Conservation (phyloP, 1,140 invertebrate genomes). For the Himalopsyche phryganea region DNA sequence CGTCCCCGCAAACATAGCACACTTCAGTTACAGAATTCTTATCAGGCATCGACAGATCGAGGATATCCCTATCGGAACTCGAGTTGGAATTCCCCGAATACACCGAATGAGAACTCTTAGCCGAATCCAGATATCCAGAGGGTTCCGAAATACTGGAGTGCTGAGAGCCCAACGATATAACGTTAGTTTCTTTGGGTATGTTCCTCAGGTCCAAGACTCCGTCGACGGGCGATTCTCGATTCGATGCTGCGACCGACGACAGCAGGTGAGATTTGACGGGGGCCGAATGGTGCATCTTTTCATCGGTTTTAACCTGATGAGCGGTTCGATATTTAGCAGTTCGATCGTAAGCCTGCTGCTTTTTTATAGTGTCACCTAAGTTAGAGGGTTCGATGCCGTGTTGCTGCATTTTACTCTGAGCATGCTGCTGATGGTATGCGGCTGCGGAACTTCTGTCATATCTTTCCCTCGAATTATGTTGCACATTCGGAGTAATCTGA, state of each 20-base stretch:
- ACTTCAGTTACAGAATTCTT: slow-evolving; percentile 87
- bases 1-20: slow-evolving; percentile 85
- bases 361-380: slow-evolving; percentile 18
- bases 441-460: slow-evolving; percentile 7
- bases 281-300: slow-evolving; percentile 23
- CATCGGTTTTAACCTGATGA: slow-evolving; percentile 18
- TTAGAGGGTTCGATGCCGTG: slow-evolving; percentile 18
- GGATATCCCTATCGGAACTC: slow-evolving; percentile 61
- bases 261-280: slow-evolving; percentile 28
- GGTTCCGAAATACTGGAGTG: slow-evolving; percentile 46
- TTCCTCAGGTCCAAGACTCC: slow-evolving; percentile 65
- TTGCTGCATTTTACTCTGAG: neutral
- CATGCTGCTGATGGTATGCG: slow-evolving; percentile 4
- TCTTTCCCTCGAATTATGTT: slow-evolving; percentile 15
- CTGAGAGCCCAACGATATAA: slow-evolving; percentile 48
- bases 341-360: slow-evolving; percentile 12
- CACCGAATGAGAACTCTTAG: slow-evolving; percentile 44
- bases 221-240: slow-evolving; percentile 41
- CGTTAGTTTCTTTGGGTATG: slow-evolving; percentile 50
- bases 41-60: slow-evolving; percentile 86
- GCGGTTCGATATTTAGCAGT: slow-evolving; percentile 10
- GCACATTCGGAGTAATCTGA: neutral
- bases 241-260: slow-evolving; percentile 8
- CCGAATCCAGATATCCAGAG: slow-evolving; percentile 45
- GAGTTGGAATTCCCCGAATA: slow-evolving; percentile 51